Evolutionary conservation across 1,140 invertebrate genomes (phyloP).

Genomic region (Bombus sylvicola): DNA sequence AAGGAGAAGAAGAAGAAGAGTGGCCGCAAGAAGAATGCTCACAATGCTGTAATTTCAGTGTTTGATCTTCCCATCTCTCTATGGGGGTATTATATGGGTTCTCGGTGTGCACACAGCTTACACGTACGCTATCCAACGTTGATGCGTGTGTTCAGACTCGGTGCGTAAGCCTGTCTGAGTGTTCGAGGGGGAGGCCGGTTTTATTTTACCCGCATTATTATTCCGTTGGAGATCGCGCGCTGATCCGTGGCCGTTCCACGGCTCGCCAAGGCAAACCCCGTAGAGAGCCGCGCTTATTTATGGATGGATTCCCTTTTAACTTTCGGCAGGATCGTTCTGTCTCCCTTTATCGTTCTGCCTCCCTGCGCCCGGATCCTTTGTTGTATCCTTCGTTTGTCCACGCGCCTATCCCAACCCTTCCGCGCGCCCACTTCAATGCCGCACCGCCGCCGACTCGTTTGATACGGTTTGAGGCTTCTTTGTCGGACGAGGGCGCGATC

Average conservation of each 20-base stretch:
- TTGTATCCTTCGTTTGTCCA: slow-evolving; percentile 44
- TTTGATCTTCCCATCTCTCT: slow-evolving; percentile 80
- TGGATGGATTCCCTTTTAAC: slow-evolving; percentile 80
- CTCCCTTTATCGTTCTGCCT: slow-evolving; percentile 34
- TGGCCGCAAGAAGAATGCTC: slow-evolving; percentile 76
- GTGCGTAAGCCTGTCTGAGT: slow-evolving; percentile 48
- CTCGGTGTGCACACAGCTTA: slow-evolving; percentile 44
- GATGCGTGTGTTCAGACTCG: slow-evolving; percentile 30
- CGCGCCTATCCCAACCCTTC: slow-evolving; percentile 35
- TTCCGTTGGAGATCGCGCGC: slow-evolving; percentile 80
- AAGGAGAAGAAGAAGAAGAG: slow-evolving; percentile 65
- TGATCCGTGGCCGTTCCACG: slow-evolving; percentile 62
- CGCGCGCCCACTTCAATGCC: slow-evolving; percentile 15
- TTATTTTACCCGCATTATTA: slow-evolving; percentile 81
- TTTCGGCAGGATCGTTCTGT: slow-evolving; percentile 67
- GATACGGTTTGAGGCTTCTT: slow-evolving; percentile 20
- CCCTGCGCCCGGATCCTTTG: slow-evolving; percentile 12
- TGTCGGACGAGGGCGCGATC: slow-evolving; percentile 2
- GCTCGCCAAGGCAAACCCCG: slow-evolving; percentile 62
- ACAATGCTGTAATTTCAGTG: slow-evolving; percentile 81
- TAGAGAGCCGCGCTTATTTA: slow-evolving; percentile 75
- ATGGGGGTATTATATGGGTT: slow-evolving; percentile 77
- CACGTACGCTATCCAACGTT: slow-evolving; percentile 38
- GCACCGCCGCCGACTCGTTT: slow-evolving; percentile 14
- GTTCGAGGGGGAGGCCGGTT: slow-evolving; percentile 70